Evolutionary conservation across 53 echinoderm and acorn worm genomes (phyloP).

Genomic region (Arbacia lixula): DNA sequence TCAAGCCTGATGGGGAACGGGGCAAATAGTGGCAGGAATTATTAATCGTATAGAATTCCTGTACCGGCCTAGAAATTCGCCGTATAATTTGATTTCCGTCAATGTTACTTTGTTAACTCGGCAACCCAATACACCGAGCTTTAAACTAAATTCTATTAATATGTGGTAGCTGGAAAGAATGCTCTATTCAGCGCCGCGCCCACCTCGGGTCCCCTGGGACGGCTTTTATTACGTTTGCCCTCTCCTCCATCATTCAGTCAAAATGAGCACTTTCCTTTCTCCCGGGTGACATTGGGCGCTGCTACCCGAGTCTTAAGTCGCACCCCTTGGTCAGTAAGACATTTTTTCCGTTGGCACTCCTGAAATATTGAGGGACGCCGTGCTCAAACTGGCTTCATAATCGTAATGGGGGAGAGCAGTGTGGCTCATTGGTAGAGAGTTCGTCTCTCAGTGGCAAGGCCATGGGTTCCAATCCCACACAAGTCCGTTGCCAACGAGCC

Average conservation of each 20-base stretch:
- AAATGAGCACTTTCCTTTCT: background rate
- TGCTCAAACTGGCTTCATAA: no score
- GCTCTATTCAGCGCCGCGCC: background rate
- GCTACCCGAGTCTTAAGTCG: no score
- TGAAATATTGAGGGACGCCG: no score
- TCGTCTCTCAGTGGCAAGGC: no score
- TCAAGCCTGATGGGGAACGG: no score
- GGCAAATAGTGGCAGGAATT: no score
- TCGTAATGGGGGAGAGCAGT: no score
- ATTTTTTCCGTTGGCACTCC: no score
- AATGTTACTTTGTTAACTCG: constrained; percentile 25
- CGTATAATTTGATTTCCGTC: constrained; percentile 8
- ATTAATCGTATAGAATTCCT: constrained; percentile 17
- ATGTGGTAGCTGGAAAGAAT: constrained; percentile 1
- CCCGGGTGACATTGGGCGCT: no score
- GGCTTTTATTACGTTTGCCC: constrained; percentile 19
- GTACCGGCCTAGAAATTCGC: background rate
- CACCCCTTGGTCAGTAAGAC: constrained; percentile 4
- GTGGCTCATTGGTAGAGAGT: no score
- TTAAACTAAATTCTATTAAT: constrained; percentile 22
- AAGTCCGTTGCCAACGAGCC: no score
- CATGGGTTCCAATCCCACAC: no score
- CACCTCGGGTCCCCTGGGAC: constrained; percentile 1
- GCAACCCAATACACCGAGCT: constrained; percentile 8
- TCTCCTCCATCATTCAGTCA: background rate